Evolutionary conservation across 2,888 invertebrate species (phyloP), one percentile per base, ranked within the genome.

Genomic region (Amiota minor): DNA sequence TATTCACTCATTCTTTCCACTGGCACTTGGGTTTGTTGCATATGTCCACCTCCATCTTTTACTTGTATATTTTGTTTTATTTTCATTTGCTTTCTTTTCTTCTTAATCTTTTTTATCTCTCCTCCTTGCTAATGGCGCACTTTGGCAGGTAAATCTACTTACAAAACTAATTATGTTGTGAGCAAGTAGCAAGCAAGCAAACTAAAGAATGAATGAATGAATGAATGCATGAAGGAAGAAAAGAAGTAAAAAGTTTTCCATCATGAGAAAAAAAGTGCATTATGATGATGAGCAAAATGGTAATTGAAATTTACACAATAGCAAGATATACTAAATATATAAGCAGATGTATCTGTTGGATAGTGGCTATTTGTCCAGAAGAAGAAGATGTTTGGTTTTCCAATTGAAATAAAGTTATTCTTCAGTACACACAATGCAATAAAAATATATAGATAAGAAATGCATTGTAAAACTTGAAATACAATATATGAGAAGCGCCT

Each of bases 81-180:
- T 35, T 35, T 35, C 35, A 35, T 35, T 35, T 35, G 35, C 35
- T 35, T 4, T 35, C 6, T 35, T 35, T 53, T 59, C 20, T 45
- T 11, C 50, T 64, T n/a, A 14, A 16, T 18, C 18, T 53, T 53
- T 45, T 12, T 68, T 61, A 47, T 56, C 68, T 68, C 35, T 61
- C 46, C 55, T 69, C 55, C 20, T 65, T 74, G 72, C 71, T 75
- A 73, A 72, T 73, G 72, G 64, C 70, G 56, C 74, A 71, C 71
- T 75, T 72, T 61, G 72, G 68, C 71, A 74, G 70, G 72, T 74
- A 77, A 75, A 75, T 75, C 75, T 75, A 73, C 74, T 77, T 77
- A 75, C 74, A 65, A 77, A 75, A 75, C 77, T 77, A 77, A 77
- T 75, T 77, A 77, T 72, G 72, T 73, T 70, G 74, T 72, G 67